Evolutionary conservation across 1,140 invertebrate genomes (phyloP), one percentile per base, ranked within the genome.

Genomic region (Atta texana): DNA sequence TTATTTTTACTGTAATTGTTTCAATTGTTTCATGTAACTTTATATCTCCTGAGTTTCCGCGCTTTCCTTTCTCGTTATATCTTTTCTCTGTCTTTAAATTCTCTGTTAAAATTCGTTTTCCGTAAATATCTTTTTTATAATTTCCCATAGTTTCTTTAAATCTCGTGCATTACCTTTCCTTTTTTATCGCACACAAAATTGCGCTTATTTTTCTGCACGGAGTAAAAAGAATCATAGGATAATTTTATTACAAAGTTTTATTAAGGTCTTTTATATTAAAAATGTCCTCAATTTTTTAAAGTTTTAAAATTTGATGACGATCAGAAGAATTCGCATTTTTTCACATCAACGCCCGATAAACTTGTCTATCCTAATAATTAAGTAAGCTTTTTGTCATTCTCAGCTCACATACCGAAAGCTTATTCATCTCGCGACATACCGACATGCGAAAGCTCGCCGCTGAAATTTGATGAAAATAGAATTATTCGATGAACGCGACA

Each of bases 1-100:
- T 75, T 57, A 69, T 68, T 21, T 24, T 75, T 75, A 34, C 34
- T 66, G 44, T 75, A 74, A 84, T 84, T 84, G 55, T 61, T 31
- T 63, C 44, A 75, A 57, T 72, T 24, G 55, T 81, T 24, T 3
- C 55, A 28, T 82, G 53, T 53, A 63, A 74, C 57, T 75, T 84
- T 63, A 61, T 16, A 21, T 4, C 14, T 18, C 7, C 44, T 28
- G 18, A 74, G 24, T 21, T 57, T 81, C 21, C 51, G 14, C 64
- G 16, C 6, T 24, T 24, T 16, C 49, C 49, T 57, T 44, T 61
- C 18, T 61, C 24, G 14, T 39, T 14, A 2, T 7, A 18, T 51
- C 24, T 34, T 63, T 18, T 57, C 24, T 28, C 10, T 16, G 5
- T 44, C 1, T 34, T 44, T 24, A 24, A 24, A 24, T 24, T 24